Evolutionary conservation across 2,888 invertebrate genomes (phyloP).

Genomic region (Vesta saturnalis): DNA sequence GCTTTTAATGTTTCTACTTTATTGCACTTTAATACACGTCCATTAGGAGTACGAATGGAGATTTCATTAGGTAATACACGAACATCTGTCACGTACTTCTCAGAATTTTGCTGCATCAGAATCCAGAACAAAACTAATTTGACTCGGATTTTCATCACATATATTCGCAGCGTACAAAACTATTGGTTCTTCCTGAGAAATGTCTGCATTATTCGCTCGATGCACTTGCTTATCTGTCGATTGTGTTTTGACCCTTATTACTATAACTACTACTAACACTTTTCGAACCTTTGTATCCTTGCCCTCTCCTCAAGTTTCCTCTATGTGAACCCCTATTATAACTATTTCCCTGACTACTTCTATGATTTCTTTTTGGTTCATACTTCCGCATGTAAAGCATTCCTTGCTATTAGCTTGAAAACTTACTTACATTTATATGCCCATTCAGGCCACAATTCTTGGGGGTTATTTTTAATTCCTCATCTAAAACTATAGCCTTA

Average conservation of each 20-base stretch:
- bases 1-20: neutral
- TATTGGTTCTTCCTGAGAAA: no score
- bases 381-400: neutral
- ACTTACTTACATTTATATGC: no score
- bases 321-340: no score
- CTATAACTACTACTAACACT: no score
- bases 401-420: neutral
- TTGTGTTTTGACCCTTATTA: no score
- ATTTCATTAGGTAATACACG: neutral
- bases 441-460: no score
- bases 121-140: neutral
- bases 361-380: neutral
- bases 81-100: neutral
- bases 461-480: conserved; percentile 23
- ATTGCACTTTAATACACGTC: neutral
- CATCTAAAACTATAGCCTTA: conserved; percentile 40
- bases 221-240: no score
- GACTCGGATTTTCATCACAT: no score
- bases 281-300: no score
- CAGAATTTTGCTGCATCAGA: neutral
- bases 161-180: no score
- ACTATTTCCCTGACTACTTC: neutral
- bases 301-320: no score
- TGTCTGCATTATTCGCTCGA: no score
- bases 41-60: neutral